Evolutionary conservation across 1,140 invertebrate species (phyloP).

Genomic region (Stenopsyche tienmushanensis): DNA sequence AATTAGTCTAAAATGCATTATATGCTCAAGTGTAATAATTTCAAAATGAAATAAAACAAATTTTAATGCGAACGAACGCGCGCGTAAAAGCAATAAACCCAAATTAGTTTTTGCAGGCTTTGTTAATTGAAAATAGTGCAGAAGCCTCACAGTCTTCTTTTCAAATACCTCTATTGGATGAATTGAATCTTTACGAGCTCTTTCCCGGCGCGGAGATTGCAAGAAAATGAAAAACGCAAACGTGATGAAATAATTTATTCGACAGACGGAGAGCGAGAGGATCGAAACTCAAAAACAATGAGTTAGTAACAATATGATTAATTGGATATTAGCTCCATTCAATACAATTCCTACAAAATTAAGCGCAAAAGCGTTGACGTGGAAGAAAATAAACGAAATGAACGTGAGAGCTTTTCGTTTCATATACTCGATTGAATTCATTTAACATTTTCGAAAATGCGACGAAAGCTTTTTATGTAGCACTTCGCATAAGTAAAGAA

Average conservation of each 20-base stretch:
- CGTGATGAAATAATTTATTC: constrained; percentile 17
- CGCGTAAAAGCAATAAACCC: not conserved
- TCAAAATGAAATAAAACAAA: no score
- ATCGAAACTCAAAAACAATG: no score
- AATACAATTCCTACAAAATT: no score
- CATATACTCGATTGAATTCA: not conserved
- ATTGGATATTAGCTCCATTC: no score
- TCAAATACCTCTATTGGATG: constrained; percentile 13
- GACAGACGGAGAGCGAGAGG: not conserved
- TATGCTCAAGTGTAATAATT: no score
- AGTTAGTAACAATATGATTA: no score
- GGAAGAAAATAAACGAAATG: constrained; percentile 1
- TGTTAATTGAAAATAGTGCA: no score
- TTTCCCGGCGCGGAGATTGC: not conserved
- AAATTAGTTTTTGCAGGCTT: not conserved
- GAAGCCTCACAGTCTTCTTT: not conserved
- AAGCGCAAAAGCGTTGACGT: no score
- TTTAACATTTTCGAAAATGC: not conserved
- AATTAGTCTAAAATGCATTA: no score
- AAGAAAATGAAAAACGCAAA: constrained; percentile 15
- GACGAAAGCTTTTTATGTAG: not conserved
- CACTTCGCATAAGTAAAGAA: not conserved
- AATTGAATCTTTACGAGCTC: constrained; percentile 14
- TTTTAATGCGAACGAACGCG: no score
- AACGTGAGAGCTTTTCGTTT: not conserved